A percentile compares a stretch with the other conserved stretches of the same genome.
These are phyloP conservation scores for Darevskia nairensis DNA, from an alignment of 2,797 vertebrate species.

Conservation along the genomic window DNA sequence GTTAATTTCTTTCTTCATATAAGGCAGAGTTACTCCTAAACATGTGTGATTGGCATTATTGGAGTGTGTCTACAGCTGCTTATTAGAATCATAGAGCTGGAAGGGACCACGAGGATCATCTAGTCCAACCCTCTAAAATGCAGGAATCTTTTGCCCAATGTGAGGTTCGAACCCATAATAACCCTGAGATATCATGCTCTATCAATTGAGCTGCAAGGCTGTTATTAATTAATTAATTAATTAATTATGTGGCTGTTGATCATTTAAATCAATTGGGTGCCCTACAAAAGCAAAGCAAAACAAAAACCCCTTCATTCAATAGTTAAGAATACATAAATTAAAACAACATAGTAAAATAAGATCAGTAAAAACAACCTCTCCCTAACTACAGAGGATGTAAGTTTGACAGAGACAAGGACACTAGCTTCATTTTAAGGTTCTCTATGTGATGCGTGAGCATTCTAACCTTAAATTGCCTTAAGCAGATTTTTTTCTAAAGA, in stretches of 20 bases:
- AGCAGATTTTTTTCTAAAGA: neutral
- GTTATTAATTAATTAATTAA: too few relatives aligned
- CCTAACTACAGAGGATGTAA: neutral
- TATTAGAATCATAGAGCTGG: neutral
- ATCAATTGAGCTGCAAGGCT: too few relatives aligned
- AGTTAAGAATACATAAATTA: neutral
- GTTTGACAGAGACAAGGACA: neutral
- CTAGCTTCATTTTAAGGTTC: neutral
- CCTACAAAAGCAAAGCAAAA: too few relatives aligned
- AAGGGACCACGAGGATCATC: too few relatives aligned
- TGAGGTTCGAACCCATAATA: too few relatives aligned
- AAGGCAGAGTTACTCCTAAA: neutral
- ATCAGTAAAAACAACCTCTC: neutral
- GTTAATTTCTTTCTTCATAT: too few relatives aligned
- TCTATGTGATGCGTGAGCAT: neutral
- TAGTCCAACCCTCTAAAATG: too few relatives aligned
- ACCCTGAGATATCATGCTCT: too few relatives aligned
- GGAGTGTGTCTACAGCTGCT: neutral
- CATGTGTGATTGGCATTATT: neutral
- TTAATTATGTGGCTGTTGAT: too few relatives aligned
- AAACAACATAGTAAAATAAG: neutral
- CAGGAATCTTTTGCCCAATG: too few relatives aligned
- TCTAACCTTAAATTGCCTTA: conserved; percentile 6
- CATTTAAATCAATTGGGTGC: too few relatives aligned
- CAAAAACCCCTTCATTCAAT: too few relatives aligned